phyloP scores from a whole-genome alignment of 2,888 invertebrate species.

The Gandaritis pyraliata region DNA sequence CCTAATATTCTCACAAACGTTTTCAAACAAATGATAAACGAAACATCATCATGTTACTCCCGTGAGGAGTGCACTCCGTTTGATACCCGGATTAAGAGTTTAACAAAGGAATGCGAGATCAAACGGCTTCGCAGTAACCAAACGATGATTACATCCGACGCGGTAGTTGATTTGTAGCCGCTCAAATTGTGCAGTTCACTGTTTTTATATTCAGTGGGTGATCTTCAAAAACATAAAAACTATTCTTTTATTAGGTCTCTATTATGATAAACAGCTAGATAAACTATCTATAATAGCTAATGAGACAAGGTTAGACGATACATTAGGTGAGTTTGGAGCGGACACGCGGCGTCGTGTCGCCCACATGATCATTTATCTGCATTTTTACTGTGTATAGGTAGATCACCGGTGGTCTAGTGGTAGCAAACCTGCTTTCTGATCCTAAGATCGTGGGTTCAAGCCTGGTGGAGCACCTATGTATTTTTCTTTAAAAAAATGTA shows the following conservation, averaged over 20 bases:
- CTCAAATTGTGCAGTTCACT: conserved; percentile 44
- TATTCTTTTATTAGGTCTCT: conserved; percentile 11
- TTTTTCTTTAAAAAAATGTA: no score
- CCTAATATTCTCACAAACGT: conserved; percentile 6
- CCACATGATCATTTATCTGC: neutral
- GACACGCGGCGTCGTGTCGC: neutral
- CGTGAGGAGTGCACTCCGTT: conserved; percentile 37
- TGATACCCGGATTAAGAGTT: conserved; percentile 46
- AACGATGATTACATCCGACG: conserved; percentile 70
- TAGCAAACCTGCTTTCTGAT: no score
- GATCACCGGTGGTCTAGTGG: no score
- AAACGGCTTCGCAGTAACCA: conserved; percentile 66
- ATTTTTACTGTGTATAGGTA: neutral
- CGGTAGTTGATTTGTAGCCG: conserved; percentile 54
- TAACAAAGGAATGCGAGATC: conserved; percentile 64
- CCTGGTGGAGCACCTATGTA: no score
- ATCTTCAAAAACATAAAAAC: conserved; percentile 6
- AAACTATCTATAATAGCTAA: neutral
- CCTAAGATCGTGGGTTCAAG: no score
- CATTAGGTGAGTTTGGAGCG: neutral
- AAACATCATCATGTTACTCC: conserved; percentile 39
- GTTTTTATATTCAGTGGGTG: conserved; percentile 21
- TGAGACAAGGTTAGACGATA: neutral
- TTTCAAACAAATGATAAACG: conserved; percentile 19
- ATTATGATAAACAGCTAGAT: neutral